Conservation (phyloP, 2,797 vertebrate genomes). For the Lophotriccus pileatus region DNA sequence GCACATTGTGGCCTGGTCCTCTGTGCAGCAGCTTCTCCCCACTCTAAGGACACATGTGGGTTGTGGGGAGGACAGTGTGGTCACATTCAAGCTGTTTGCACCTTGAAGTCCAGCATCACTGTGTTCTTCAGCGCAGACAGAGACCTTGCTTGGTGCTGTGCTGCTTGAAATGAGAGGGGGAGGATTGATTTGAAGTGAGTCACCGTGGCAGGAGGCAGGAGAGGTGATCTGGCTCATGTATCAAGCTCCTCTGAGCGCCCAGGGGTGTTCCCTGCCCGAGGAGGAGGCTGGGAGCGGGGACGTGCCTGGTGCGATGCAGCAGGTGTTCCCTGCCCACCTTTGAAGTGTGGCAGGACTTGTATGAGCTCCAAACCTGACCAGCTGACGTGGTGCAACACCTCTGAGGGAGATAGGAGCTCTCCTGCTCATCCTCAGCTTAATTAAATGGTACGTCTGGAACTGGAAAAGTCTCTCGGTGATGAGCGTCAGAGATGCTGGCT, state of each 20-base stretch:
- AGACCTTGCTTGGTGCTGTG: background rate
- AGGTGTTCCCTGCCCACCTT: background rate
- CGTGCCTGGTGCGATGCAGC: background rate
- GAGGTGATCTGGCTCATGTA: background rate
- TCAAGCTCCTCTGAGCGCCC: background rate
- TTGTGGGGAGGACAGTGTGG: background rate
- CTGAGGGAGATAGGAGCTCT: background rate
- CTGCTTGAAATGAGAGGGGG: background rate
- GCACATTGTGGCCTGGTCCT: background rate
- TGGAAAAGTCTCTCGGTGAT: background rate
- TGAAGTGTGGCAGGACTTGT: background rate
- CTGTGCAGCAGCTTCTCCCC: background rate
- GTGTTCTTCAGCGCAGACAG: background rate
- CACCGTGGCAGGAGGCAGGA: background rate
- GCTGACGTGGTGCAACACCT: background rate
- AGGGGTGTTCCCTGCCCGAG: fast-evolving
- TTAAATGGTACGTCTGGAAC: background rate
- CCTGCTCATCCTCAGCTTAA: background rate
- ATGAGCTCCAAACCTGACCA: background rate
- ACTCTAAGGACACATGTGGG: fast-evolving
- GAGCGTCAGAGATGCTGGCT: background rate
- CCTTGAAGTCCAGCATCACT: background rate
- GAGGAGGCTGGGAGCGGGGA: background rate
- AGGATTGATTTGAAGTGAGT: background rate
- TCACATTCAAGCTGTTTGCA: background rate